Evolutionary conservation across 2,113 vertebrate species (phyloP).

Genomic region (Ameiurus melas): DNA sequence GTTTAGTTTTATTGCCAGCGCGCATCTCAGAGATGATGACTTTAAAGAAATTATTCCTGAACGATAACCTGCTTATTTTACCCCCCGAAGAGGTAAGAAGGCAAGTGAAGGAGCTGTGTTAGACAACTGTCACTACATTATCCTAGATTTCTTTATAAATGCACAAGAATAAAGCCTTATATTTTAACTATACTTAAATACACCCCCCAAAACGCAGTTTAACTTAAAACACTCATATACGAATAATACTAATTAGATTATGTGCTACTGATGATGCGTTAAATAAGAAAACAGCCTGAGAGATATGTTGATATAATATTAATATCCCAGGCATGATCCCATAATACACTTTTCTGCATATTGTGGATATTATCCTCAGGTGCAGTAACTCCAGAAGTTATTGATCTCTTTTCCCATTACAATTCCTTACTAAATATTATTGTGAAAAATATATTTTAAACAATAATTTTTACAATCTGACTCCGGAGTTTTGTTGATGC

Average conservation of each 20-base stretch:
- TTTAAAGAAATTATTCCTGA: constrained; percentile 47
- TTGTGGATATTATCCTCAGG: not conserved
- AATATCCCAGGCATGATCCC: too few relatives aligned
- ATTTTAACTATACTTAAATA: not conserved
- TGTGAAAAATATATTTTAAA: not conserved
- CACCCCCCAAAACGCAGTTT: not conserved
- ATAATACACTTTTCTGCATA: not conserved
- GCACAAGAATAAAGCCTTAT: not conserved
- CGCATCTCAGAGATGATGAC: constrained; percentile 36
- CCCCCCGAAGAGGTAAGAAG: constrained; percentile 53
- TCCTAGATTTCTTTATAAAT: not conserved
- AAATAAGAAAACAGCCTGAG: too few relatives aligned
- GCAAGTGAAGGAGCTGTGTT: not conserved
- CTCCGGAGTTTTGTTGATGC: not conserved
- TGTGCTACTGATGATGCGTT: too few relatives aligned
- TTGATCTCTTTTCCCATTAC: not conserved
- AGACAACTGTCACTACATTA: not conserved
- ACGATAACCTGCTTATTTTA: constrained; percentile 50
- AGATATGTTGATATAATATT: too few relatives aligned
- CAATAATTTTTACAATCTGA: not conserved
- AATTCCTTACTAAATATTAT: not conserved
- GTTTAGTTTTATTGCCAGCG: constrained; percentile 37
- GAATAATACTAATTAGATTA: not conserved
- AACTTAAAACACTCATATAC: not conserved
- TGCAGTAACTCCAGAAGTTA: not conserved